Evolutionary conservation across 2,888 invertebrate species (phyloP).

Genomic region (Diarsia brunnea): DNA sequence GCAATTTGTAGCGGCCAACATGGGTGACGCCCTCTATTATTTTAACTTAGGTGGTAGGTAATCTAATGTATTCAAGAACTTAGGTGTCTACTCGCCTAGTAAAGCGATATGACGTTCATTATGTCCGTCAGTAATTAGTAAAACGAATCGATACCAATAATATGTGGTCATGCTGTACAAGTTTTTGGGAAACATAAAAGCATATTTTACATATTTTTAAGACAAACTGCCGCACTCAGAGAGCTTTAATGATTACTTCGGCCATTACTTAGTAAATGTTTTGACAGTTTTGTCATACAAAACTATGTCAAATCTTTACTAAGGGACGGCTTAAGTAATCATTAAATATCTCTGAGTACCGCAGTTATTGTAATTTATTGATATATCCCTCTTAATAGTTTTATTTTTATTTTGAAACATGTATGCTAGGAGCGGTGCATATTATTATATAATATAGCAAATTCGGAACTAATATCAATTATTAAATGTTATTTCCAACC

Average conservation of each 20-base stretch:
- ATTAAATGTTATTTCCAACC: background rate
- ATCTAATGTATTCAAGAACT: background rate
- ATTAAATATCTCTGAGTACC: too few species aligned
- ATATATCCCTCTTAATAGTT: background rate
- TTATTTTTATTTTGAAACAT: background rate
- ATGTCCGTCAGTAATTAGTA: background rate
- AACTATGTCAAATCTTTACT: too few species aligned
- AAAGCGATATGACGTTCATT: background rate
- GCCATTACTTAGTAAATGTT: too few species aligned
- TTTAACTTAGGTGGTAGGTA: background rate
- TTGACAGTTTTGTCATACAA: too few species aligned
- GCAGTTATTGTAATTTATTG: background rate
- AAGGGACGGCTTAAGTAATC: too few species aligned
- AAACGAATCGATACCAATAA: constrained; percentile 36
- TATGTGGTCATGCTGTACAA: constrained; percentile 8
- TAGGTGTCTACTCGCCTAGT: too few species aligned
- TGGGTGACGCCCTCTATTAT: background rate
- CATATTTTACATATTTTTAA: constrained; percentile 15
- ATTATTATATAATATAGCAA: background rate
- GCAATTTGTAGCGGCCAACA: background rate
- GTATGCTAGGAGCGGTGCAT: background rate
- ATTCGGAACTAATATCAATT: background rate
- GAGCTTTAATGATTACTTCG: too few species aligned
- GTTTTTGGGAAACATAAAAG: background rate
- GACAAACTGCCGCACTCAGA: too few species aligned